Percentiles rank a stretch among this genome's conserved stretches.
These are phyloP conservation scores for Silurus lanzhouensis DNA, from an alignment of 2,797 vertebrate genomes.

Conservation along the genomic window DNA sequence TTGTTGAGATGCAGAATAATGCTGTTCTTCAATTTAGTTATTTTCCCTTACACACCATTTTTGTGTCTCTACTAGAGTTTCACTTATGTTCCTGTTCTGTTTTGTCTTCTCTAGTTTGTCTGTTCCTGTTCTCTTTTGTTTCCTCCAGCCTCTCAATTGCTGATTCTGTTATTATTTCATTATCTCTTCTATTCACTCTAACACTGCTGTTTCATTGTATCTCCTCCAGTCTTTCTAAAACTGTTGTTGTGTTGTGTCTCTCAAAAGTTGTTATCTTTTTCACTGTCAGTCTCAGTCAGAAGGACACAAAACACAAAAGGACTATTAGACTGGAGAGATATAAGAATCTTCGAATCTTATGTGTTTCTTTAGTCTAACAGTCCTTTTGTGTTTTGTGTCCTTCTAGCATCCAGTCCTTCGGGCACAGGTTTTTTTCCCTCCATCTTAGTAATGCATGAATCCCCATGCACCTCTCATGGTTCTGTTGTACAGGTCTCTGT, in stretches of 20 bases:
- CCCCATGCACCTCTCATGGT: neutral
- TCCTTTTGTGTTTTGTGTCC: slow-evolving; percentile 14
- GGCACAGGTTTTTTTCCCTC: neutral
- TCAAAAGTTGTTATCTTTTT: neutral
- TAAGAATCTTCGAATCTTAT: neutral
- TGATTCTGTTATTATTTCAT: neutral
- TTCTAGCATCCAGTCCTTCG: neutral
- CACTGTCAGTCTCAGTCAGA: neutral
- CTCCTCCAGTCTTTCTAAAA: neutral
- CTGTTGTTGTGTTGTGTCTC: neutral
- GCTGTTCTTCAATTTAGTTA: neutral
- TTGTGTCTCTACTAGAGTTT: neutral
- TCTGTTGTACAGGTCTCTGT: neutral
- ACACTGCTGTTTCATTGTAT: neutral
- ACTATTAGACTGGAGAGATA: too few relatives aligned
- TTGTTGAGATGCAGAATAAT: neutral
- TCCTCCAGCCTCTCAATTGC: neutral
- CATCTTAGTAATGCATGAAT: neutral
- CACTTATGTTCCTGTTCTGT: neutral
- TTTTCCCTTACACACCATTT: neutral
- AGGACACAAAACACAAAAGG: too few relatives aligned
- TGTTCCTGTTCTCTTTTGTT: neutral
- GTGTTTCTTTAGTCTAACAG: neutral
- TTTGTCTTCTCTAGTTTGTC: neutral
- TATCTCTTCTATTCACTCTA: neutral